Base-by-base conservation (phyloP, 2,888 invertebrate genomes). In the Dasysyrphus albostriatus region DNA sequence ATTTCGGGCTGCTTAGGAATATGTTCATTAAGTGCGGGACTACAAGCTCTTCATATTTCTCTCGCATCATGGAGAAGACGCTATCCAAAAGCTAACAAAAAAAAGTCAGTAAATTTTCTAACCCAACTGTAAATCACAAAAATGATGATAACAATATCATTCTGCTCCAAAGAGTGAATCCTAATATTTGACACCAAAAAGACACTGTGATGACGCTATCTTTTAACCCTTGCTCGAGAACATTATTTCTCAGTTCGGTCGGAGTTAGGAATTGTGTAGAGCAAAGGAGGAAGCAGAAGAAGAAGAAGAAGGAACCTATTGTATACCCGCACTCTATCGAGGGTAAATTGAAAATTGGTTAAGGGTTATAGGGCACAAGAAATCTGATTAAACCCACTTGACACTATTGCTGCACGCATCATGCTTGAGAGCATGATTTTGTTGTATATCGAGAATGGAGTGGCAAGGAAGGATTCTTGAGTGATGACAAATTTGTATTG, bases 321-420 rank as follows among this genome's bases (percentile, higher is more conserved):
- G 59, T 63, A 44, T 44, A 37, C 34, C 24, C 34, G 5, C 49
- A 12, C 19, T 8, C 6, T 58, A 75, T 78, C 61, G 59, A 49
- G 44, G 19, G 72, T 47, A 87, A 74, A 87, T 83, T 83, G 78
- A 75, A 87, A 78, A 87, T 83, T 87, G 87, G 87, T 82, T 87
- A 83, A 79, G 74, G 87, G 83, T 79, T 82, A 87, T 82, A 65
- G 39, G n/a, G 51, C 75, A 74, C 61, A 72, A 19, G 78, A 87
- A 87, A 87, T 87, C 87, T 87, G 87, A 87, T 87, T 87, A 87
- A 83, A 87, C 72, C 87, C 87, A 79, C 87, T 83, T 83, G 74
- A 77, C 77, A 81, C 73, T 70, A 77, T 67, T 79, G 49, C 69
- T 79, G 49, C 69, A 59, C 82, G 70, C 82, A 72, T 61, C 70